Percentiles rank a stretch among this genome's conserved stretches.
Evolutionary conservation across 2,113 vertebrate genomes (phyloP).

Genomic region (Scomber japonicus): DNA sequence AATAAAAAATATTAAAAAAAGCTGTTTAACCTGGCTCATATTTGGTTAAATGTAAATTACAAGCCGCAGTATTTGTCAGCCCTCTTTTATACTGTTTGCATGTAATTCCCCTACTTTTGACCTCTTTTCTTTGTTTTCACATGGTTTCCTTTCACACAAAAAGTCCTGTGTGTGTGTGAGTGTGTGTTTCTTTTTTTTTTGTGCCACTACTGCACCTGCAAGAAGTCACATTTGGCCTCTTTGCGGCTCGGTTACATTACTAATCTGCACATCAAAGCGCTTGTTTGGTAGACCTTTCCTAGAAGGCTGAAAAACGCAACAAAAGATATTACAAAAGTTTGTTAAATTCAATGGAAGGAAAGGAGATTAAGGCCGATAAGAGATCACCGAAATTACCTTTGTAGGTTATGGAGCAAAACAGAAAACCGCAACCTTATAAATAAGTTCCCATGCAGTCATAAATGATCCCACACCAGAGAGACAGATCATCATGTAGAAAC

Average conservation of each 20-base stretch:
- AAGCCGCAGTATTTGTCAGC: neutral
- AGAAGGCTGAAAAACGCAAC: neutral
- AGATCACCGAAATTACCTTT: no score
- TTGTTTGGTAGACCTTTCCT: no score
- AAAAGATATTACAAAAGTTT: neutral
- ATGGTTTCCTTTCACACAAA: neutral
- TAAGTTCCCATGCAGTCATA: neutral
- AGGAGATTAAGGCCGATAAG: accelerated
- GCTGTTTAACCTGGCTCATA: neutral
- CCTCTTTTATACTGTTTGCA: neutral
- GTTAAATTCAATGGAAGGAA: neutral
- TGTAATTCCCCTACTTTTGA: neutral
- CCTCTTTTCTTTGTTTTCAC: neutral
- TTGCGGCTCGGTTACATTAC: neutral
- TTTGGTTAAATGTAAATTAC: neutral
- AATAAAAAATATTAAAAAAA: neutral
- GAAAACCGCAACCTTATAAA: neutral
- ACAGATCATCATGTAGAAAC: neutral
- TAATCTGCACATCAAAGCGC: slow-evolving; percentile 9
- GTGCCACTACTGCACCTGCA: neutral
- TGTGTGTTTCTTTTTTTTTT: neutral
- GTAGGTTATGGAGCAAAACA: neutral
- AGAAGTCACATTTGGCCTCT: neutral
- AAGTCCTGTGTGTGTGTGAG: neutral
- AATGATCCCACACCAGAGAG: neutral